Conservation (phyloP, 2,888 invertebrate genomes). For the Drosophila paracracens region DNA sequence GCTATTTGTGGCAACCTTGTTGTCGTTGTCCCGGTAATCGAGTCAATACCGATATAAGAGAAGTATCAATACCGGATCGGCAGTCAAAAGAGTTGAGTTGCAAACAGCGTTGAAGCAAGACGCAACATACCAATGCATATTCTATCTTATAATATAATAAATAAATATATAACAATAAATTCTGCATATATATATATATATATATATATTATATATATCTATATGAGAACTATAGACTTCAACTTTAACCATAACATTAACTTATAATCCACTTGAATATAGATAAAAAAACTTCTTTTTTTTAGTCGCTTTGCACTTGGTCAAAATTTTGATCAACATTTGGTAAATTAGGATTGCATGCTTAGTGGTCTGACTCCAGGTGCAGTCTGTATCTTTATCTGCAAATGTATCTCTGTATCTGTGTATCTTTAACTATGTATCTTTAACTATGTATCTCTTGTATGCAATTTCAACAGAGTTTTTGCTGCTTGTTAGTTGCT, state of each 20-base stretch:
- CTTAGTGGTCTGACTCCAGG: background rate
- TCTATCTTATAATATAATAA: too few species aligned
- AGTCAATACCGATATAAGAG: too few species aligned
- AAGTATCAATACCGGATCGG: too few species aligned
- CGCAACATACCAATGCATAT: too few species aligned
- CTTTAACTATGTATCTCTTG: background rate
- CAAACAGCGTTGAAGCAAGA: too few species aligned
- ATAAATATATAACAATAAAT: too few species aligned
- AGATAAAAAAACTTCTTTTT: background rate
- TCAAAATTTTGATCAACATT: constrained; percentile 12
- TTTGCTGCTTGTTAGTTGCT: constrained; percentile 10
- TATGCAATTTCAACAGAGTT: constrained; percentile 7
- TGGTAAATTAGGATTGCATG: constrained; percentile 44
- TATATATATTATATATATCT: too few species aligned
- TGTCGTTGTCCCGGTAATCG: too few species aligned
- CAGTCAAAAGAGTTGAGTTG: too few species aligned
- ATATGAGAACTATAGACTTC: too few species aligned
- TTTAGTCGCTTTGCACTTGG: background rate
- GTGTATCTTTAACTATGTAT: background rate
- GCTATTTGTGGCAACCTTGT: too few species aligned
- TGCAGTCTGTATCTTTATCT: constrained; percentile 14
- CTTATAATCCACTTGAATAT: background rate
- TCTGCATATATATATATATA: too few species aligned
- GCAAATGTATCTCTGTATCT: constrained; percentile 7
- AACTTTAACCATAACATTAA: background rate